Percentiles rank a stretch among this genome's conserved stretches.
Evolutionary conservation across 2,888 invertebrate genomes (phyloP).

Genomic region (Teinopalpus imperialis): DNA sequence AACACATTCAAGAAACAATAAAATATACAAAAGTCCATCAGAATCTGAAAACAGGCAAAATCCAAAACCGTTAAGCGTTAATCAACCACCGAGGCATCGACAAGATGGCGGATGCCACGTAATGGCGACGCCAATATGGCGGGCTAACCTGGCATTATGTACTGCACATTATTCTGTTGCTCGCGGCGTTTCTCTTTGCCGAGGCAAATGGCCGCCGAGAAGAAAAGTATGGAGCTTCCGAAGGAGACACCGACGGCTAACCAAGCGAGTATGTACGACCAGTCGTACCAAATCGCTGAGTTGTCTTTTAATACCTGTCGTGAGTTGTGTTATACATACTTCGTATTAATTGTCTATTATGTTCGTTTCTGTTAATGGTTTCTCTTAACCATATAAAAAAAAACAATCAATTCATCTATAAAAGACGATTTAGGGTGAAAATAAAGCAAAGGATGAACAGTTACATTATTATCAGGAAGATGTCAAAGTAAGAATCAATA

Average conservation of each 20-base stretch:
- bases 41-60: constrained; percentile 30
- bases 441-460: too few relatives aligned
- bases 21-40: constrained; percentile 45
- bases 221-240: constrained; percentile 88
- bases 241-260: constrained; percentile 89
- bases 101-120: constrained; percentile 46
- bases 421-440: too few relatives aligned
- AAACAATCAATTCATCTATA: too few relatives aligned
- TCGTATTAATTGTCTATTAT: not conserved
- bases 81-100: constrained; percentile 41
- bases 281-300: constrained; percentile 89
- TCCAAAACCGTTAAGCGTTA: constrained; percentile 73
- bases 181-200: constrained; percentile 88
- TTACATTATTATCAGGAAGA: too few relatives aligned
- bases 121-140: constrained; percentile 48
- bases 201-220: constrained; percentile 90
- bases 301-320: constrained; percentile 87
- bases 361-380: too few relatives aligned
- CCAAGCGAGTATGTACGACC: constrained; percentile 94
- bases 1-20: constrained; percentile 22
- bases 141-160: constrained; percentile 93
- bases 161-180: constrained; percentile 90
- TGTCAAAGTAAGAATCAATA: too few relatives aligned
- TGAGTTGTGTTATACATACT: constrained; percentile 30
- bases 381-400: too few relatives aligned